phyloP scores from a whole-genome alignment of 2,888 invertebrate species.

The Argyra leucocephala region DNA sequence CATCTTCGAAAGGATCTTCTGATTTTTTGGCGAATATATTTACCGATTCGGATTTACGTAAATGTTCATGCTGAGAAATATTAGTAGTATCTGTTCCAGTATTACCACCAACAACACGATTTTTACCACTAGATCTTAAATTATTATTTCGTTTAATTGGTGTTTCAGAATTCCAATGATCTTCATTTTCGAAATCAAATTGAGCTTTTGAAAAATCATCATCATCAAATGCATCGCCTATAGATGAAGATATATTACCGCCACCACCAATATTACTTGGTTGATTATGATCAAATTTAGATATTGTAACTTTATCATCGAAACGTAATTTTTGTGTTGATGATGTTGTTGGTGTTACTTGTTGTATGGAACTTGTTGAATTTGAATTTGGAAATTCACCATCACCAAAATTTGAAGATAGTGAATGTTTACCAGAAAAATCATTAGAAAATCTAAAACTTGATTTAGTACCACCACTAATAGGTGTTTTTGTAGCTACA shows the following conservation, averaged over 20 bases:
- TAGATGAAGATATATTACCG: slow-evolving; percentile 25
- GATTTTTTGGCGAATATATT: slow-evolving; percentile 79
- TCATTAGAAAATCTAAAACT: slow-evolving; percentile 53
- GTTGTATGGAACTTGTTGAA: slow-evolving; percentile 26
- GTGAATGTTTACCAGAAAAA: slow-evolving; percentile 42
- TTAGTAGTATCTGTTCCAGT: neutral
- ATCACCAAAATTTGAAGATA: slow-evolving; percentile 23
- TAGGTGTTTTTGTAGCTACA: slow-evolving; percentile 27
- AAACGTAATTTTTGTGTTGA: slow-evolving; percentile 46
- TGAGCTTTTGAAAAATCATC: slow-evolving; percentile 51
- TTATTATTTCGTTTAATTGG: slow-evolving; percentile 20
- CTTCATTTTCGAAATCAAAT: slow-evolving; percentile 40
- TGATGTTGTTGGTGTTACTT: slow-evolving; percentile 29
- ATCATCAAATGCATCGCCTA: slow-evolving; percentile 37
- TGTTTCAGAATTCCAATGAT: slow-evolving; percentile 32
- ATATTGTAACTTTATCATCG: slow-evolving; percentile 60
- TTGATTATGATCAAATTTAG: slow-evolving; percentile 39
- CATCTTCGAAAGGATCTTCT: slow-evolving; percentile 84
- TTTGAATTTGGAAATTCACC: slow-evolving; percentile 20
- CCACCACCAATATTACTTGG: slow-evolving; percentile 39
- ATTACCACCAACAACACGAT: slow-evolving; percentile 20
- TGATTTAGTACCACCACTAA: slow-evolving; percentile 31
- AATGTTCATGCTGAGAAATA: slow-evolving; percentile 48
- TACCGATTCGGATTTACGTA: slow-evolving; percentile 80
- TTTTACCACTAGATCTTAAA: slow-evolving; percentile 4